phyloP scores from a whole-genome alignment of 2,888 invertebrate genomes.

The Selenia dentaria region DNA sequence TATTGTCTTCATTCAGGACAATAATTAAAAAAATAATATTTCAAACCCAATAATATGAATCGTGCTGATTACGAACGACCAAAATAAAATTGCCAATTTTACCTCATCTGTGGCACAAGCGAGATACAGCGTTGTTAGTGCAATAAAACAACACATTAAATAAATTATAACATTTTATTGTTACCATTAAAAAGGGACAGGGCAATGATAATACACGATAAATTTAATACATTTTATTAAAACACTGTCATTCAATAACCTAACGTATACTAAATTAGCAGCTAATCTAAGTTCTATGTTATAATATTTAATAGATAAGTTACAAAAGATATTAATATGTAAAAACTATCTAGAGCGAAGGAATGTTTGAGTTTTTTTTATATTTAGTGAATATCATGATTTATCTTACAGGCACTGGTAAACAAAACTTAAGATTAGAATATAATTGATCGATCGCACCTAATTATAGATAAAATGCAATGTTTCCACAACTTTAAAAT shows the following conservation, averaged over 20 bases:
- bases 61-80: too few species aligned
- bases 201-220: slow-evolving; percentile 49
- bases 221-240: slow-evolving; percentile 58
- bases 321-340: slow-evolving; percentile 52
- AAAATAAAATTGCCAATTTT: slow-evolving; percentile 7
- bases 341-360: slow-evolving; percentile 46
- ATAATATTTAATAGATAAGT: slow-evolving; percentile 45
- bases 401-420: slow-evolving; percentile 78
- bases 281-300: slow-evolving; percentile 52
- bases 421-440: slow-evolving; percentile 39
- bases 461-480: slow-evolving; percentile 26
- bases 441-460: slow-evolving; percentile 16
- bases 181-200: slow-evolving; percentile 46
- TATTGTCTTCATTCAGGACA: too few species aligned
- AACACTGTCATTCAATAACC: slow-evolving; percentile 37
- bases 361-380: slow-evolving; percentile 52
- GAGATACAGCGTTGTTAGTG: slow-evolving; percentile 57
- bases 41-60: too few species aligned
- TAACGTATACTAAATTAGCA: slow-evolving; percentile 44
- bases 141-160: slow-evolving; percentile 71
- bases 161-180: slow-evolving; percentile 61
- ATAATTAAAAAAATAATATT: too few species aligned
- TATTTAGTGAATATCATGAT: slow-evolving; percentile 73
- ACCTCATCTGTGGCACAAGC: slow-evolving; percentile 33
- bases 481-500: slow-evolving; percentile 21